Percentiles rank a stretch among this genome's conserved stretches.
Evolutionary conservation across 1,140 invertebrate genomes (phyloP).

Genomic region (Tetramorium alpestre): DNA sequence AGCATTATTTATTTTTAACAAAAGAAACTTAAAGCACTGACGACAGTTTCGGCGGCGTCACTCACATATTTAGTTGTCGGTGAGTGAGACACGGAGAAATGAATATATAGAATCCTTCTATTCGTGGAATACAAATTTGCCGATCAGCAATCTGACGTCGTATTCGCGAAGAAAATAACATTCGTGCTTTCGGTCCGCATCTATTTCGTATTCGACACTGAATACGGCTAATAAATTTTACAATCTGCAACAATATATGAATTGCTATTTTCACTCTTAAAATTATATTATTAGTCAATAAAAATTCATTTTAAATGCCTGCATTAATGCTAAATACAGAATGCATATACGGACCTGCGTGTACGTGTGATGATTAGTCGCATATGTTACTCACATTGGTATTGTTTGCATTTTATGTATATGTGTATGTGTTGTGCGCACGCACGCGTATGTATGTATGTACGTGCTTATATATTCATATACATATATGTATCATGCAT

Average conservation of each 20-base stretch:
- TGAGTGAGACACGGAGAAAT: slow-evolving; percentile 42
- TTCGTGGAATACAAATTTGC: background rate
- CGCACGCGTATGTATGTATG: background rate
- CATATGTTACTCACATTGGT: slow-evolving; percentile 18
- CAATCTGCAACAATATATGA: background rate
- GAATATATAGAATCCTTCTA: background rate
- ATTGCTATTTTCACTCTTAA: background rate
- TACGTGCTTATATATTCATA: slow-evolving; percentile 34
- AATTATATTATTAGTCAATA: slow-evolving; percentile 1
- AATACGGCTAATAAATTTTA: slow-evolving; percentile 23
- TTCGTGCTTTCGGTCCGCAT: background rate
- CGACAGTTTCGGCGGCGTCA: background rate
- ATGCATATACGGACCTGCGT: slow-evolving; percentile 5
- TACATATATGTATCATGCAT: slow-evolving; percentile 49
- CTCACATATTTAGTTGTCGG: slow-evolving; percentile 24
- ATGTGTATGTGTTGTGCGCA: background rate
- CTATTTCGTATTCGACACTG: background rate
- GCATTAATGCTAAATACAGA: slow-evolving; percentile 2
- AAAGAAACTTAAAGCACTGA: slow-evolving; percentile 34
- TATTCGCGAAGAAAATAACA: slow-evolving; percentile 43
- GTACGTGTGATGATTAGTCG: background rate
- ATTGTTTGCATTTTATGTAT: slow-evolving; percentile 1
- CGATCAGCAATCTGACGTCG: background rate
- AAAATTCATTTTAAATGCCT: background rate
- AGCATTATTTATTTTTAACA: slow-evolving; percentile 1